Evolutionary conservation across 2,113 vertebrate genomes (phyloP).

Genomic region (Oplegnathus fasciatus): DNA sequence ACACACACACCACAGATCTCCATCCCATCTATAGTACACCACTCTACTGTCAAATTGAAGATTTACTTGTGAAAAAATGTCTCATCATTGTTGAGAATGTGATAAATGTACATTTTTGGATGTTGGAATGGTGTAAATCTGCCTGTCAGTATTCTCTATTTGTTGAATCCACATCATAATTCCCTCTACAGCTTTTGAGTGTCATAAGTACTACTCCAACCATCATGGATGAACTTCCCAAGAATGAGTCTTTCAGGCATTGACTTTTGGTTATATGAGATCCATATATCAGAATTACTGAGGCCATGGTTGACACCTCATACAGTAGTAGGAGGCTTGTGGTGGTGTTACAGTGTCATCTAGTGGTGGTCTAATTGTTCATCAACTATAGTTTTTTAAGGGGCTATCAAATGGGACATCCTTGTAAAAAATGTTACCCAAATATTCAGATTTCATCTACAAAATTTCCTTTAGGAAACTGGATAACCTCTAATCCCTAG

Average conservation of each 20-base stretch:
- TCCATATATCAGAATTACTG: background rate
- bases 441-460: background rate
- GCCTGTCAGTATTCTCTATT: background rate
- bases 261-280: background rate
- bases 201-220: too few relatives aligned
- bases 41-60: background rate
- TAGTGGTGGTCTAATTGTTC: background rate
- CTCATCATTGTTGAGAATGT: too few relatives aligned
- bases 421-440: too few relatives aligned
- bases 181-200: background rate
- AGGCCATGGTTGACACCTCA: background rate
- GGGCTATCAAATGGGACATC: too few relatives aligned
- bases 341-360: conserved; percentile 11
- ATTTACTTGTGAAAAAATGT: background rate
- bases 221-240: background rate
- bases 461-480: background rate
- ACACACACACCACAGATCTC: background rate
- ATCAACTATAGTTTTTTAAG: too few relatives aligned
- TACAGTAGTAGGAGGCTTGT: background rate
- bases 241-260: background rate
- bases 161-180: background rate
- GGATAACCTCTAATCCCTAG: too few relatives aligned
- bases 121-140: background rate
- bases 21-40: background rate
- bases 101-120: background rate